Evolutionary conservation across 2,113 vertebrate species (phyloP).

Genomic region (Poeciliopsis prolifica): DNA sequence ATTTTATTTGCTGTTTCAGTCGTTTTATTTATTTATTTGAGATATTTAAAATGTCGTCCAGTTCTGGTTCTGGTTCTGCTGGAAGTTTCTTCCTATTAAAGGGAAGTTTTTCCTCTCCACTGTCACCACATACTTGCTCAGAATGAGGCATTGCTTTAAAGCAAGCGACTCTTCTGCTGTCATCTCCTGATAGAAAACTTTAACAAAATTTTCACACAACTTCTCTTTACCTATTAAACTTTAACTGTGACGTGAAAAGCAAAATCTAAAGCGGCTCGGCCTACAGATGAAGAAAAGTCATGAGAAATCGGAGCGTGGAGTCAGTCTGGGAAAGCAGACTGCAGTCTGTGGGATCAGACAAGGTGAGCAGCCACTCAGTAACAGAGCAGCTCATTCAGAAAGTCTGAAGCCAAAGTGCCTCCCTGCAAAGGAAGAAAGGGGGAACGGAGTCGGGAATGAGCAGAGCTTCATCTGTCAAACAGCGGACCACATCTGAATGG

Average conservation of each 20-base stretch:
- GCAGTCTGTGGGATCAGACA: conserved; percentile 3
- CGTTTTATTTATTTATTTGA: too few species aligned
- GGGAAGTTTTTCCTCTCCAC: too few species aligned
- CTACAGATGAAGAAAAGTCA: too few species aligned
- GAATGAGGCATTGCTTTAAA: too few species aligned
- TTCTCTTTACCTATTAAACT: neutral
- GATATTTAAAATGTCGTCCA: too few species aligned
- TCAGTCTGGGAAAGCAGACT: neutral
- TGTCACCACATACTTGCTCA: too few species aligned
- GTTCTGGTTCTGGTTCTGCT: too few species aligned
- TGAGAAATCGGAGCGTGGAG: neutral
- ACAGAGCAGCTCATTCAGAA: conserved; percentile 31
- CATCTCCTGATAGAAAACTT: too few species aligned
- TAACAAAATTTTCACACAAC: too few species aligned
- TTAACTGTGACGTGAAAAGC: neutral
- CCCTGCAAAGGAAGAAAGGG: conserved; percentile 28
- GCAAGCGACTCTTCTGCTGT: too few species aligned
- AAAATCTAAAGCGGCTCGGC: neutral
- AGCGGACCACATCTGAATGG: conserved; percentile 41
- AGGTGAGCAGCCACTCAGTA: neutral
- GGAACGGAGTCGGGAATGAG: conserved; percentile 28
- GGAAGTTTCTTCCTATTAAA: too few species aligned
- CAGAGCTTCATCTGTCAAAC: conserved; percentile 55
- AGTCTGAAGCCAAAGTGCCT: conserved; percentile 30
- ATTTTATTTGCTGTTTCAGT: too few species aligned